A percentile compares a stretch with the other conserved stretches of the same genome.
Evolutionary conservation across 2,113 vertebrate genomes (phyloP).

Genomic region (Hipposideros armiger): DNA sequence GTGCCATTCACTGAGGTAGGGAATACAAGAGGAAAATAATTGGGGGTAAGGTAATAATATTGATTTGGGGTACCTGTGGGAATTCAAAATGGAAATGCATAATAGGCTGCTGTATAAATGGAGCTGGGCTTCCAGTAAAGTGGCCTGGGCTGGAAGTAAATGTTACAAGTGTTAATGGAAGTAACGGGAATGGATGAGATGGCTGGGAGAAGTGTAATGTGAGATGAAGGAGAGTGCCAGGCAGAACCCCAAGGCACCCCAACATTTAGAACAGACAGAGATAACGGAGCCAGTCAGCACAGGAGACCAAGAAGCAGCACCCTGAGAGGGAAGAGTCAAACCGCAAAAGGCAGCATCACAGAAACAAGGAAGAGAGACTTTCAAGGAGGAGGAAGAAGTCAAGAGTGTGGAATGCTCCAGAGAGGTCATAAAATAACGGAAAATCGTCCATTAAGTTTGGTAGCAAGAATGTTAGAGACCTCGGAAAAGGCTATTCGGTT

Average conservation of each 20-base stretch:
- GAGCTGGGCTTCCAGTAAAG: slow-evolving; percentile 2
- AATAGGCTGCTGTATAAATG: neutral
- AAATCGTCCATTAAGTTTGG: neutral
- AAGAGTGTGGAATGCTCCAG: neutral
- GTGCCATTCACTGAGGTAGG: neutral
- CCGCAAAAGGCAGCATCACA: neutral
- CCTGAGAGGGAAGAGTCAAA: neutral
- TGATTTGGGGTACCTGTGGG: neutral
- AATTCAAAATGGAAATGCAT: slow-evolving; percentile 14
- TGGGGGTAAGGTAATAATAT: neutral
- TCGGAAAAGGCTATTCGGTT: neutral
- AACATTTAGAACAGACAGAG: neutral
- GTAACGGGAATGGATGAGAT: neutral
- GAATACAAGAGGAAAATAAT: neutral
- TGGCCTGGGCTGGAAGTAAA: neutral
- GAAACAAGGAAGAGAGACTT: neutral
- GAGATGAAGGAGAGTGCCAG: neutral
- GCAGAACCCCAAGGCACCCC: neutral
- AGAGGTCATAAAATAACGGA: slow-evolving; percentile 25
- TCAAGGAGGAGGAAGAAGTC: neutral
- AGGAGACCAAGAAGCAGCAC: neutral
- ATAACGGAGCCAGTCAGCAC: neutral
- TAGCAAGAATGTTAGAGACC: neutral
- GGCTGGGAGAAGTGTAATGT: neutral
- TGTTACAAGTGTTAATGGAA: neutral